Evolutionary conservation across 2,113 vertebrate genomes (phyloP).

Genomic region (Crocuta crocuta): DNA sequence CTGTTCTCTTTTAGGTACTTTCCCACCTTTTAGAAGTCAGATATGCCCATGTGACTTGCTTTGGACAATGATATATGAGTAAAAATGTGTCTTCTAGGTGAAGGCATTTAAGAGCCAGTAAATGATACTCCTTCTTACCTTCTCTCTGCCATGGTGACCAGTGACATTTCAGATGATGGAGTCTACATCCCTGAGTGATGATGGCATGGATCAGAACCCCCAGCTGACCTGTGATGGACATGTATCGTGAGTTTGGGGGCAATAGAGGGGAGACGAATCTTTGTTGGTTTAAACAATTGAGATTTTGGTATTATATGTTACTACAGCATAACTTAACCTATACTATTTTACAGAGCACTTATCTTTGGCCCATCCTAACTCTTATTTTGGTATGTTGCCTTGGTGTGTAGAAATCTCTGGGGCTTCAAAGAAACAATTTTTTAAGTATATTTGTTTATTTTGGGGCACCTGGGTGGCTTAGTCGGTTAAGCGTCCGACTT

Average conservation of each 20-base stretch:
- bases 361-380: neutral
- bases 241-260: neutral
- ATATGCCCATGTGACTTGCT: neutral
- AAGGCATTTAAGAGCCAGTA: neutral
- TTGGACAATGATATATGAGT: neutral
- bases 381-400: neutral
- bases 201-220: neutral
- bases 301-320: neutral
- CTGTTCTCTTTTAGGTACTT: neutral
- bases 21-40: neutral
- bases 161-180: neutral
- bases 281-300: neutral
- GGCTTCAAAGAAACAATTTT: neutral
- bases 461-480: too few species aligned
- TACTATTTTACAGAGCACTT: neutral
- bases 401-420: neutral
- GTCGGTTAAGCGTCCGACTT: too few species aligned
- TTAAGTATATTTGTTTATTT: too few species aligned
- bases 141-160: neutral
- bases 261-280: neutral
- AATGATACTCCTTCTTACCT: neutral
- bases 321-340: neutral
- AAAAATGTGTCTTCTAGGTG: neutral
- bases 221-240: neutral
- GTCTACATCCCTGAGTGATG: neutral